These are phyloP conservation scores for Cordilura impudica DNA, from an alignment of 2,888 invertebrate genomes.

Conservation along the genomic window DNA sequence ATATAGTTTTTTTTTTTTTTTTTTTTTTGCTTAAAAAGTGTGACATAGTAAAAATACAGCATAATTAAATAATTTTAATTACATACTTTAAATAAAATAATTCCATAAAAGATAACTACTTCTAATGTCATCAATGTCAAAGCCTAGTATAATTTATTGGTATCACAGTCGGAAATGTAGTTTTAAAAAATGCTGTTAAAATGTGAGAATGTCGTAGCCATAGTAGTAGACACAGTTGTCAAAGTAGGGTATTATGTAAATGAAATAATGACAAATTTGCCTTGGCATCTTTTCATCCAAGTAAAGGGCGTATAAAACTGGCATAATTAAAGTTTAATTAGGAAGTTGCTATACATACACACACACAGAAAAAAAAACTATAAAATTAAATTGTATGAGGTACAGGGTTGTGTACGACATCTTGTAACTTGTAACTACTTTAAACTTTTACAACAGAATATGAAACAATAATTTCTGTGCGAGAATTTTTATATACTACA, in stretches of 20 bases:
- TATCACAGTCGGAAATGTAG: no score
- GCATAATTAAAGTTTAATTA: conserved; percentile 67
- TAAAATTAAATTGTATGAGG: conserved; percentile 28
- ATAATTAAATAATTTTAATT: no score
- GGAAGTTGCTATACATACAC: conserved; percentile 50
- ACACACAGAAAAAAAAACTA: conserved; percentile 1
- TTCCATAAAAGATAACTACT: no score
- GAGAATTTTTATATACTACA: background rate
- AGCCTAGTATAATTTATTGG: no score
- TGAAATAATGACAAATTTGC: background rate
- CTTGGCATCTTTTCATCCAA: conserved; percentile 43
- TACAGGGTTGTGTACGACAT: conserved; percentile 27
- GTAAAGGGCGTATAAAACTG: conserved; percentile 52
- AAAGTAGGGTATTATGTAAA: background rate
- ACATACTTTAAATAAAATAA: no score
- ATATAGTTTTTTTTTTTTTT: no score
- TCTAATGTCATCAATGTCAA: no score
- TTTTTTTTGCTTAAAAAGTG: no score
- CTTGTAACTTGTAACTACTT: conserved; percentile 36
- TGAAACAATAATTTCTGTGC: background rate
- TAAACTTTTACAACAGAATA: conserved; percentile 20
- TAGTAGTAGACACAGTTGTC: no score
- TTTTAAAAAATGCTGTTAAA: no score
- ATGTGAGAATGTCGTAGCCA: no score
- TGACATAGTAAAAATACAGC: no score